Evolutionary conservation across 2,888 invertebrate genomes (phyloP).

Genomic region (Acleris literana): DNA sequence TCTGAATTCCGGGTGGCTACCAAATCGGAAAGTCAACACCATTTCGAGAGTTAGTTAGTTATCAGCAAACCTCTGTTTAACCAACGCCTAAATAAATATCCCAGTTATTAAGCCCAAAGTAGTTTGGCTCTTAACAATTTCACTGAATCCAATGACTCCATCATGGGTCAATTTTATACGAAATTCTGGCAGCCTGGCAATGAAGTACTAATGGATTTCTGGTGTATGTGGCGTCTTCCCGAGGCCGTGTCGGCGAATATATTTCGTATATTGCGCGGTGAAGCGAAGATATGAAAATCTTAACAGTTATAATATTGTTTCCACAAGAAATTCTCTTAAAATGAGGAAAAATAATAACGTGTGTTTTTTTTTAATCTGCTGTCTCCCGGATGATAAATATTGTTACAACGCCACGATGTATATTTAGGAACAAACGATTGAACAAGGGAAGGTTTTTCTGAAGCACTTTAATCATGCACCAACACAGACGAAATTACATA

Average conservation of each 20-base stretch:
- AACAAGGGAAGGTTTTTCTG: too few relatives aligned
- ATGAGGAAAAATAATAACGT: background rate
- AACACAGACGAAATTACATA: too few relatives aligned
- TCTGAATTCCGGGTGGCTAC: background rate
- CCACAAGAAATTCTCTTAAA: constrained; percentile 1
- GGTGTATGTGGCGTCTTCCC: constrained; percentile 27
- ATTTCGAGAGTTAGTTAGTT: background rate
- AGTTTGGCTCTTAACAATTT: constrained; percentile 12
- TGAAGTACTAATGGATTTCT: constrained; percentile 23
- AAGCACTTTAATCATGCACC: too few relatives aligned
- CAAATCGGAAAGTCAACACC: background rate
- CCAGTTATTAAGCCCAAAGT: constrained; percentile 27
- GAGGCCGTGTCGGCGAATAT: constrained; percentile 30
- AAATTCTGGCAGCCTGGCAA: too few relatives aligned
- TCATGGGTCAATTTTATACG: too few relatives aligned
- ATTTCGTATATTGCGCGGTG: constrained; percentile 27
- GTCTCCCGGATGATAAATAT: too few relatives aligned
- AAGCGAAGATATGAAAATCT: constrained; percentile 17
- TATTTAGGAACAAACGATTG: too few relatives aligned
- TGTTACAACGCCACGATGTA: too few relatives aligned
- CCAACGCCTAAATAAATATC: constrained; percentile 32
- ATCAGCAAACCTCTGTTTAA: constrained; percentile 5
- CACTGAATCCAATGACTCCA: too few relatives aligned
- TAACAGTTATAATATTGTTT: constrained; percentile 10
- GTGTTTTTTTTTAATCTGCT: background rate